Conservation (phyloP, 1,140 invertebrate genomes). For the Euwallacea fornicatus region DNA sequence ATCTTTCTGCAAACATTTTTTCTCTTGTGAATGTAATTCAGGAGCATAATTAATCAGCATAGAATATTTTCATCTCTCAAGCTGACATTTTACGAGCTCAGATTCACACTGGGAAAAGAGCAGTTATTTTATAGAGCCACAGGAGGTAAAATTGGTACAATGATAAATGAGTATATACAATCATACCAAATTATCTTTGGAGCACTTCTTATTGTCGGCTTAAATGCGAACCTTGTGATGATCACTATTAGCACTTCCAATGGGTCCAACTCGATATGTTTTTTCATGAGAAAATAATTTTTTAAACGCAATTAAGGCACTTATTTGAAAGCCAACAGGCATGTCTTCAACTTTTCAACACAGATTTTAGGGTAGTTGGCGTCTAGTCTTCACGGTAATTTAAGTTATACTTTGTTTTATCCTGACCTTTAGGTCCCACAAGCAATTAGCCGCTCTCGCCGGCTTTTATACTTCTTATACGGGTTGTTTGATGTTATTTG, state of each 20-base stretch:
- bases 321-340: too few species aligned
- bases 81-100: slow-evolving; percentile 1
- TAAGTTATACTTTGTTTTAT: slow-evolving; percentile 8
- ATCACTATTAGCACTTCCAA: too few species aligned
- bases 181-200: too few species aligned
- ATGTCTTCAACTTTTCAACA: neutral
- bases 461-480: slow-evolving; percentile 17
- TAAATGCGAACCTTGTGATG: too few species aligned
- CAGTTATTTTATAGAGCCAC: neutral
- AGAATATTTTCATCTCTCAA: neutral
- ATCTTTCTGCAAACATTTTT: too few species aligned
- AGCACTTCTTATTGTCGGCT: too few species aligned
- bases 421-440: slow-evolving; percentile 19
- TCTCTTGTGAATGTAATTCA: too few species aligned
- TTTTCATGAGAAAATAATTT: neutral
- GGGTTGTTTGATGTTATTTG: slow-evolving; percentile 25
- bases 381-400: slow-evolving; percentile 16
- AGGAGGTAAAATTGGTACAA: slow-evolving; percentile 2
- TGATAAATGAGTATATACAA: neutral
- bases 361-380: neutral
- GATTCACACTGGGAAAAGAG: neutral
- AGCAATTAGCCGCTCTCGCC: slow-evolving; percentile 16
- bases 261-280: too few species aligned
- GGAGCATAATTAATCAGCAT: neutral
- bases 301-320: neutral